These are phyloP conservation scores for Tetrao urogallus DNA, from an alignment of 2,113 vertebrate genomes.

Conservation along the genomic window DNA sequence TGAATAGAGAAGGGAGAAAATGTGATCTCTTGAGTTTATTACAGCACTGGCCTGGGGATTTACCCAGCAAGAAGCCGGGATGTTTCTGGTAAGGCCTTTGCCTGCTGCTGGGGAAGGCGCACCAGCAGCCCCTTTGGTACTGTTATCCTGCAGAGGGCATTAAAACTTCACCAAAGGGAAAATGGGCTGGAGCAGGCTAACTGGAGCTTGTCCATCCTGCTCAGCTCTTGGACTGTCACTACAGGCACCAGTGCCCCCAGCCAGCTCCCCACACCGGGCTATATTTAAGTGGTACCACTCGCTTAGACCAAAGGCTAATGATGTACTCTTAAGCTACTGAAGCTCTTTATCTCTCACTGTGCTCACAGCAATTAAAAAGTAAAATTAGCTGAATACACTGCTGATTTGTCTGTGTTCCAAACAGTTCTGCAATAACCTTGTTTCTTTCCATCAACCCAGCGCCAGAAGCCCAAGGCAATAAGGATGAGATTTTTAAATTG, in stretches of 20 bases:
- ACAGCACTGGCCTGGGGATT: background rate
- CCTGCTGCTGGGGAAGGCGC: background rate
- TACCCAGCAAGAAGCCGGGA: background rate
- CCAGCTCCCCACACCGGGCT: accelerated
- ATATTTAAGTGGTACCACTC: background rate
- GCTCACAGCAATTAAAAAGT: background rate
- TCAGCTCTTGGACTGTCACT: accelerated
- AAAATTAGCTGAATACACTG: background rate
- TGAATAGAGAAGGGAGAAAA: background rate
- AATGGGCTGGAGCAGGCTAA: background rate
- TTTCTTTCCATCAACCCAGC: background rate
- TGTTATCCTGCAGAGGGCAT: constrained; percentile 66
- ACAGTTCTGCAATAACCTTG: background rate
- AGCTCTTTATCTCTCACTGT: background rate
- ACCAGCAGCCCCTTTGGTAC: background rate
- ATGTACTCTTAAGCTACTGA: background rate
- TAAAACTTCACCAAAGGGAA: constrained; percentile 29
- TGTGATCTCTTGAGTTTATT: background rate
- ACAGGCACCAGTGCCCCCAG: background rate
- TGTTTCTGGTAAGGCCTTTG: background rate
- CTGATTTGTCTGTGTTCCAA: background rate
- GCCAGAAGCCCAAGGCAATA: constrained; percentile 3
- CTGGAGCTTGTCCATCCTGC: background rate
- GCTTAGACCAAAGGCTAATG: background rate
- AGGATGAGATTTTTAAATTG: background rate